phyloP scores from a whole-genome alignment of 2,888 invertebrate species.

The Cheilosia impressa region DNA sequence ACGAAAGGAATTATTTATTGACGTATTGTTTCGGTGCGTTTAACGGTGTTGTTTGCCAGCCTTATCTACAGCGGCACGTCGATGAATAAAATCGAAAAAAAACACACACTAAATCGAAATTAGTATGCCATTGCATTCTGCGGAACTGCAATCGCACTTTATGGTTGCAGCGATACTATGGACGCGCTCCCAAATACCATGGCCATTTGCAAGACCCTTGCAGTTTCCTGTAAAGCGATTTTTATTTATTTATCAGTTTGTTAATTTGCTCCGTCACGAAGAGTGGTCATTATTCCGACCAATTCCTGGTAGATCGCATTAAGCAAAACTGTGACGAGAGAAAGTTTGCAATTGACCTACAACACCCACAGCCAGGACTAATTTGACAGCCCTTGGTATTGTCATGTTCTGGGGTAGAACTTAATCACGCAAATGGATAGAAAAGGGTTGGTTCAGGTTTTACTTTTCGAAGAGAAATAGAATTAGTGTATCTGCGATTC shows the following conservation, averaged over 20 bases:
- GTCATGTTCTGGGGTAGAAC: not conserved
- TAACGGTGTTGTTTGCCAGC: not conserved
- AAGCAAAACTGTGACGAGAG: slow-evolving; percentile 26
- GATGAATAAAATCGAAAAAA: not conserved
- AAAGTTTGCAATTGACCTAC: slow-evolving; percentile 38
- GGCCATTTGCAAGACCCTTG: slow-evolving; percentile 40
- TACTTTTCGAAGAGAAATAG: not conserved
- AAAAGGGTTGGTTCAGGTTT: slow-evolving; percentile 10
- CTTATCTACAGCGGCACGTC: not conserved
- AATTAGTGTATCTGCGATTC: slow-evolving; percentile 17
- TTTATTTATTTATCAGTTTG: slow-evolving; percentile 11
- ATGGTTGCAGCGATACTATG: not conserved
- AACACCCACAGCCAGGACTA: not conserved
- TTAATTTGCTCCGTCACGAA: slow-evolving; percentile 37
- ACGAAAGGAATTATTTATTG: slow-evolving; percentile 46
- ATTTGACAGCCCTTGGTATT: slow-evolving; percentile 3
- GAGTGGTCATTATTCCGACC: slow-evolving; percentile 28
- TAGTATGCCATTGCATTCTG: slow-evolving; percentile 27
- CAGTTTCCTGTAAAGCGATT: slow-evolving; percentile 3
- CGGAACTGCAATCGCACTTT: slow-evolving; percentile 15
- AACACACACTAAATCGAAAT: not conserved
- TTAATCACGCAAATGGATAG: slow-evolving; percentile 33
- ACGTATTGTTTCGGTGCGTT: slow-evolving; percentile 10
- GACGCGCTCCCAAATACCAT: not conserved
- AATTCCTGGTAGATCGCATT: slow-evolving; percentile 38